Percentiles rank a stretch among this genome's conserved stretches.
Conservation (phyloP, 2,113 vertebrate genomes). For the Lepidothrix coronata region DNA sequence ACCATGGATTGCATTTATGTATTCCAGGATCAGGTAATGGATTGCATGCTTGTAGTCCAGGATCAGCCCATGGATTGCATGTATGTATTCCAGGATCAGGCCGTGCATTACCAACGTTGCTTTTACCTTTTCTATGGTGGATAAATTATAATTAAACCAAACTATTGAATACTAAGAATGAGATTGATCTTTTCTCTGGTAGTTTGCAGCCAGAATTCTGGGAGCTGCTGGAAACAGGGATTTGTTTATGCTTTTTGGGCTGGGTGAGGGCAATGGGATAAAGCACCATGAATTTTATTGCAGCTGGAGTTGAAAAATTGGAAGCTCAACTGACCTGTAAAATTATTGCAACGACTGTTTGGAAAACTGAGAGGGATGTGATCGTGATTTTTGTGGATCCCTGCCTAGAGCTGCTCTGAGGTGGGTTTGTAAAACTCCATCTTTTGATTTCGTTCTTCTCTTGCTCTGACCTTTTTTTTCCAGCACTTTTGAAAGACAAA, state of each 20-base stretch:
- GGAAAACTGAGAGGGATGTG: neutral
- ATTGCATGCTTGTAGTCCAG: neutral
- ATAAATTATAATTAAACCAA: neutral
- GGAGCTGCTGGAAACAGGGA: neutral
- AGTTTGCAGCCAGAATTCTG: neutral
- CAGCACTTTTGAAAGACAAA: neutral
- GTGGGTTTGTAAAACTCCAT: neutral
- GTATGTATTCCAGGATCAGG: neutral
- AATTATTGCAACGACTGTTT: neutral
- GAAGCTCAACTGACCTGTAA: neutral
- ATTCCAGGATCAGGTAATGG: neutral
- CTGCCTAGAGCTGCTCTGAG: fast-evolving
- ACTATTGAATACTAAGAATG: neutral
- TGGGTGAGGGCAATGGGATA: neutral
- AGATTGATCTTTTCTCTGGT: neutral
- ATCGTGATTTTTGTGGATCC: neutral
- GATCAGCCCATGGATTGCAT: neutral
- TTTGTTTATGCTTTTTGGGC: neutral
- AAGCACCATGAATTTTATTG: neutral
- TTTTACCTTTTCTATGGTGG: neutral
- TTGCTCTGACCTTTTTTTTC: neutral
- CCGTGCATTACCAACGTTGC: fast-evolving
- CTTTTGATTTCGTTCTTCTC: neutral
- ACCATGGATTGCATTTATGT: neutral
- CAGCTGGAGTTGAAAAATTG: neutral